These are phyloP conservation scores for Anorthoa munda DNA, from an alignment of 2,888 invertebrate genomes.

Conservation along the genomic window DNA sequence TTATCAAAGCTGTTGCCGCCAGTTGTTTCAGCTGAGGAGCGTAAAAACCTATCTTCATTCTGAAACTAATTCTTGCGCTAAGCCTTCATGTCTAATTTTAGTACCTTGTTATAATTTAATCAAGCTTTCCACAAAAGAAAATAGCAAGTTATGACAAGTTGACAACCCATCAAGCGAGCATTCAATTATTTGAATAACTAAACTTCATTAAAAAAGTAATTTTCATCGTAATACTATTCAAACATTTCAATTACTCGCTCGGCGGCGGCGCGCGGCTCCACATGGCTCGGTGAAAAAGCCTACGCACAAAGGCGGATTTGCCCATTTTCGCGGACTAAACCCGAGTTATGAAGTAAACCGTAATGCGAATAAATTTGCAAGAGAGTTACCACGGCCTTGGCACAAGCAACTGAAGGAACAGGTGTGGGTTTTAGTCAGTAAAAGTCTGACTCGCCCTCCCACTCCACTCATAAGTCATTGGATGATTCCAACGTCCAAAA, in stretches of 20 bases:
- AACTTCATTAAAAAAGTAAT: constrained; percentile 37
- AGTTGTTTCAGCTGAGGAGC: background rate
- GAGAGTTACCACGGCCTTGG: too few species aligned
- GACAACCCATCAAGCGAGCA: background rate
- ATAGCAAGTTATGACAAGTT: constrained; percentile 1
- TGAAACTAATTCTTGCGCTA: background rate
- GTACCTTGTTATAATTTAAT: background rate
- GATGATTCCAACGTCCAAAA: too few species aligned
- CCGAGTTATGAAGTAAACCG: too few species aligned
- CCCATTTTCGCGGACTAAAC: too few species aligned
- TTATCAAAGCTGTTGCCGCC: background rate
- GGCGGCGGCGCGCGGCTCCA: background rate
- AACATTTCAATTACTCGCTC: constrained; percentile 37
- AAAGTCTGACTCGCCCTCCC: too few species aligned
- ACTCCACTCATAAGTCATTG: too few species aligned
- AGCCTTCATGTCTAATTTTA: background rate
- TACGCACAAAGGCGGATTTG: background rate
- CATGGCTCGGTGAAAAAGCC: constrained; percentile 13
- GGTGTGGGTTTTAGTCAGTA: too few species aligned
- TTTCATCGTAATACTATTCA: constrained; percentile 15
- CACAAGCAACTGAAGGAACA: too few species aligned
- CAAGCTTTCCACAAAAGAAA: background rate
- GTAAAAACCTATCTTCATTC: background rate
- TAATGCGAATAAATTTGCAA: too few species aligned
- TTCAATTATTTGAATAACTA: constrained; percentile 24